These are phyloP conservation scores for Dysmachus trigonus DNA, from an alignment of 2,888 invertebrate species.

Conservation along the genomic window DNA sequence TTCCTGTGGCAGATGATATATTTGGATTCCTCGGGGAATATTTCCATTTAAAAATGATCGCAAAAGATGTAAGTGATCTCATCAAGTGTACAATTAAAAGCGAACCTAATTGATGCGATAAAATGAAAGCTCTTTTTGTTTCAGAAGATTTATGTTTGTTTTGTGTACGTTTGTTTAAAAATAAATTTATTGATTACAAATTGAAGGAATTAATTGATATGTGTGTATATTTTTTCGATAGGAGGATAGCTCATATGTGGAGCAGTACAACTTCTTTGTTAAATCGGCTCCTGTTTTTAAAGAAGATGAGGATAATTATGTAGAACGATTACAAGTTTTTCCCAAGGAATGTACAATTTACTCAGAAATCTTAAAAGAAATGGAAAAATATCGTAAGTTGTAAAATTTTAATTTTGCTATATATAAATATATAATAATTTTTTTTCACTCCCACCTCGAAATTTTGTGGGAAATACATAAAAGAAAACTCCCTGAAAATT, in stretches of 20 bases:
- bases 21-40: constrained; percentile 61
- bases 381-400: constrained; percentile 54
- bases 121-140: background rate
- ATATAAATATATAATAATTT: no score
- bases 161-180: background rate
- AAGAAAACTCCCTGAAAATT: no score
- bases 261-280: constrained; percentile 52
- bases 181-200: background rate
- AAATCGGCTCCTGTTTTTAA: constrained; percentile 55
- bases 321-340: constrained; percentile 1
- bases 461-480: no score
- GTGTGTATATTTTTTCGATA: background rate
- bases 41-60: constrained; percentile 54
- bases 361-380: constrained; percentile 54
- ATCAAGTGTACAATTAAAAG: background rate
- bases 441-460: no score
- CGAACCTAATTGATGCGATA: background rate
- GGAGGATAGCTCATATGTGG: background rate
- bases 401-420: background rate
- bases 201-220: background rate
- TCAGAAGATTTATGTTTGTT: background rate
- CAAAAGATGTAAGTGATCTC: background rate
- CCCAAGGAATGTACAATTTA: constrained; percentile 55
- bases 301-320: constrained; percentile 51
- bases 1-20: constrained; percentile 54